These are phyloP conservation scores for Periophthalmodon schlosseri DNA, from an alignment of 2,113 vertebrate species.

Conservation along the genomic window DNA sequence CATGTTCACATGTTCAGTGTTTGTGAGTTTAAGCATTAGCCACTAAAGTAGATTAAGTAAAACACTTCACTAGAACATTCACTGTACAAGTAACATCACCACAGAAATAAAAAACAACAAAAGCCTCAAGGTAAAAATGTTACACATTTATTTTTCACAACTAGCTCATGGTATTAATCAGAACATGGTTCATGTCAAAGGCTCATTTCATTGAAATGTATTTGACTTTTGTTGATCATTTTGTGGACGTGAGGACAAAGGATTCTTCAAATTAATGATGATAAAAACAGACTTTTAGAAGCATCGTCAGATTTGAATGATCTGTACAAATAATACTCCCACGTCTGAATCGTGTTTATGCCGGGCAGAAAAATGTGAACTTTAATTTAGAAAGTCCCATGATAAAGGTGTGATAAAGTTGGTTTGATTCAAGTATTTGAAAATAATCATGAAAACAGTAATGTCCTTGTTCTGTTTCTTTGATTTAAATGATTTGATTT, in stretches of 20 bases:
- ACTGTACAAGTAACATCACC: neutral
- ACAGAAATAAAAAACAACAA: neutral
- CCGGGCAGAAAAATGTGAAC: neutral
- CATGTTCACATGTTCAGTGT: constrained; percentile 5
- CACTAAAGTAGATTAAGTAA: neutral
- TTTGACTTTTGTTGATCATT: no score
- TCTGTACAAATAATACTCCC: neutral
- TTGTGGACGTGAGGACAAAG: neutral
- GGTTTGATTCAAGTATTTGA: neutral
- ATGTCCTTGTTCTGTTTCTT: neutral
- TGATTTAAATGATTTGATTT: no score
- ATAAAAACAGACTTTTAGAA: neutral
- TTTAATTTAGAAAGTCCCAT: neutral
- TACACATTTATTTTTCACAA: neutral
- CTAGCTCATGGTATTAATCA: constrained; percentile 9
- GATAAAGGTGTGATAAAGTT: neutral
- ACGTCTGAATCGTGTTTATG: neutral
- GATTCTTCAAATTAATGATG: neutral
- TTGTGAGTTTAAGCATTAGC: constrained; percentile 10
- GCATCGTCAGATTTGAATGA: neutral
- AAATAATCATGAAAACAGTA: neutral
- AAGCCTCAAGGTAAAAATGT: neutral
- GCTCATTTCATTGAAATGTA: constrained; percentile 35
- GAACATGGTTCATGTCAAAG: constrained; percentile 32
- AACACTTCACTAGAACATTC: neutral